A percentile compares a stretch with the other conserved stretches of the same genome.
Conservation (phyloP, 2,888 invertebrate species). For the Calameuta filiformis region DNA sequence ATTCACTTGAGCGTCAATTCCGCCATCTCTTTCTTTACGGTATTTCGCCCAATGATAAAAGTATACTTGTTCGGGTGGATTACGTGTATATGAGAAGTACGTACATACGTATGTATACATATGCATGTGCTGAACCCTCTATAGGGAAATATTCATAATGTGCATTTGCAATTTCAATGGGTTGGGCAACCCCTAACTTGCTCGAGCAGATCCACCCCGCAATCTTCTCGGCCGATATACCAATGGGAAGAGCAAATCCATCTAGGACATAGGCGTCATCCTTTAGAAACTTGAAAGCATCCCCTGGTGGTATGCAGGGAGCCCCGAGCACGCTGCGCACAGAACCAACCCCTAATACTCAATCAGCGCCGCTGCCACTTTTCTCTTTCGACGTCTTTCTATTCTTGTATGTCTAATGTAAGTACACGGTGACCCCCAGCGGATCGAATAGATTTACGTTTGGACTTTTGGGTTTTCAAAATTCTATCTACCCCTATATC, state of each 20-base stretch:
- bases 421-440: neutral
- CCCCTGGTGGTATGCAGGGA: neutral
- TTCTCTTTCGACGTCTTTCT: neutral
- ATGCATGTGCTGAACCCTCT: conserved; percentile 48
- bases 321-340: neutral
- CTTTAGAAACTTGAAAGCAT: neutral
- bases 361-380: neutral
- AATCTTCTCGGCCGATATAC: conserved; percentile 16
- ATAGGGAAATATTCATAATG: conserved; percentile 66
- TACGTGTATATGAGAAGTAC: neutral
- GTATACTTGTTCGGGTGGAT: neutral
- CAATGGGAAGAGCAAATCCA: neutral
- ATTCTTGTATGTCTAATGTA: neutral
- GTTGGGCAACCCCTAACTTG: conserved; percentile 54
- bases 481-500: neutral
- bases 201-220: conserved; percentile 37
- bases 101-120: conserved; percentile 21
- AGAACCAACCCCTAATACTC: neutral
- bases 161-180: conserved; percentile 67
- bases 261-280: neutral
- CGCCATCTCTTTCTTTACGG: neutral
- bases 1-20: conserved; percentile 52
- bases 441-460: conserved; percentile 32
- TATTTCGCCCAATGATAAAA: neutral
- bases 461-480: conserved; percentile 26